Evolutionary conservation across 1,140 invertebrate species (phyloP).

Genomic region (Zaprionus nigranus): DNA sequence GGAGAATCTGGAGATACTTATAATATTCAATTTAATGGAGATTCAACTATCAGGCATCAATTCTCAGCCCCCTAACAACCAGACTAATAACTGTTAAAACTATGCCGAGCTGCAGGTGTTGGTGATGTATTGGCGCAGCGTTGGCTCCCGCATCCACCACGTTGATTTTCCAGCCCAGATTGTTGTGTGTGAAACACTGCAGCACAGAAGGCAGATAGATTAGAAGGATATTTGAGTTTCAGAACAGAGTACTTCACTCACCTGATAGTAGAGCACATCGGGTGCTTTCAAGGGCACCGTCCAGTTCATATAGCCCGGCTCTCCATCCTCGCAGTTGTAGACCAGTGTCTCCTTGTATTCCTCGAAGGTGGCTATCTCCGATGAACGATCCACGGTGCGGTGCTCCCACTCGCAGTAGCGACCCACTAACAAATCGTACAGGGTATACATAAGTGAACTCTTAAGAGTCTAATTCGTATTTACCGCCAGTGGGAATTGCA

Average conservation of each 20-base stretch:
- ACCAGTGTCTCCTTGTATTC: conserved; percentile 91
- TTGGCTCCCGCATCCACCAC: conserved; percentile 89
- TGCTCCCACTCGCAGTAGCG: conserved; percentile 83
- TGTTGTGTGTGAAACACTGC: conserved; percentile 96
- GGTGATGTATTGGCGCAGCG: conserved; percentile 28
- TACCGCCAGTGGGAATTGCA: conserved; percentile 91
- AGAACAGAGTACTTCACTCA: conserved; percentile 84
- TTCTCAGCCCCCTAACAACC: conserved; percentile 56
- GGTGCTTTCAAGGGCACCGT: conserved; percentile 92
- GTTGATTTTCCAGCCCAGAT: conserved; percentile 97
- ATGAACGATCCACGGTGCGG: conserved; percentile 69
- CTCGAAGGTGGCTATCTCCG: conserved; percentile 84
- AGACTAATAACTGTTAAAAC: conserved; percentile 66
- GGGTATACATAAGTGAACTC: neutral
- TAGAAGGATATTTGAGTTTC: neutral
- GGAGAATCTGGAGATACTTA: conserved; percentile 15
- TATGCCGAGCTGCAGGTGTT: conserved; percentile 24
- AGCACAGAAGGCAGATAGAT: conserved; percentile 39
- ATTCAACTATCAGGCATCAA: conserved; percentile 75
- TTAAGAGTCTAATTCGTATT: neutral
- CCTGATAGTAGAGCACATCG: conserved; percentile 94
- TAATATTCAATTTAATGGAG: conserved; percentile 34
- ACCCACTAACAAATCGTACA: conserved; percentile 45
- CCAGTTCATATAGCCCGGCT: conserved; percentile 91
- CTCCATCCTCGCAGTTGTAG: conserved; percentile 90